These are phyloP conservation scores for Empis stercorea DNA, from an alignment of 2,888 invertebrate species.

Conservation along the genomic window DNA sequence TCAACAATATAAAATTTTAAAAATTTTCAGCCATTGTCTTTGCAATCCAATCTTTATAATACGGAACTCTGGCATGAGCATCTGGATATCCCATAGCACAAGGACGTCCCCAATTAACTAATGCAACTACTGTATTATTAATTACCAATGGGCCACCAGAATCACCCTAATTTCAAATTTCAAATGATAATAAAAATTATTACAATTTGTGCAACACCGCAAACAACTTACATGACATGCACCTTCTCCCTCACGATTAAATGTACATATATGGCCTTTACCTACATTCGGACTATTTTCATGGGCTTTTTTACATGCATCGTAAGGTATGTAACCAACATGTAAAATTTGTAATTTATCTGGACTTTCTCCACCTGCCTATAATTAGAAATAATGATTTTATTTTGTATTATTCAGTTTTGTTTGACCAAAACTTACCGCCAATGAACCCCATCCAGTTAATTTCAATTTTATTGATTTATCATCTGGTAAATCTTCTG, in stretches of 20 bases:
- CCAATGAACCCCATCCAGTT: constrained; percentile 50
- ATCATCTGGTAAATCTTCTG: constrained; percentile 37
- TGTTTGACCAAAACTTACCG: constrained; percentile 32
- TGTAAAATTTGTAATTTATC: constrained; percentile 42
- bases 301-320: constrained; percentile 36
- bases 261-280: constrained; percentile 44
- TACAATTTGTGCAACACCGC: too few relatives aligned
- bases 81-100: constrained; percentile 31
- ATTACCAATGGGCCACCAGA: constrained; percentile 27
- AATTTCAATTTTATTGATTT: constrained; percentile 32
- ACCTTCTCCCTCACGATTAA: constrained; percentile 40
- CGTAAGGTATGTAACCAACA: constrained; percentile 38
- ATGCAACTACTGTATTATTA: constrained; percentile 25
- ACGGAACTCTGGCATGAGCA: constrained; percentile 26
- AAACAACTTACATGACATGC: constrained; percentile 21
- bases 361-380: constrained; percentile 36
- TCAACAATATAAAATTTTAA: too few relatives aligned
- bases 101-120: constrained; percentile 32
- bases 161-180: constrained; percentile 18
- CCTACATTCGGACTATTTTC: constrained; percentile 36
- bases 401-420: too few relatives aligned
- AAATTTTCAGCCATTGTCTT: neutral
- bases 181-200: too few relatives aligned
- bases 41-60: constrained; percentile 29
- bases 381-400: too few relatives aligned